A percentile compares a stretch with the other conserved stretches of the same genome.
Conservation (phyloP, 92 coral and sea anemone genomes). For the Anthopleura xanthogrammica region DNA sequence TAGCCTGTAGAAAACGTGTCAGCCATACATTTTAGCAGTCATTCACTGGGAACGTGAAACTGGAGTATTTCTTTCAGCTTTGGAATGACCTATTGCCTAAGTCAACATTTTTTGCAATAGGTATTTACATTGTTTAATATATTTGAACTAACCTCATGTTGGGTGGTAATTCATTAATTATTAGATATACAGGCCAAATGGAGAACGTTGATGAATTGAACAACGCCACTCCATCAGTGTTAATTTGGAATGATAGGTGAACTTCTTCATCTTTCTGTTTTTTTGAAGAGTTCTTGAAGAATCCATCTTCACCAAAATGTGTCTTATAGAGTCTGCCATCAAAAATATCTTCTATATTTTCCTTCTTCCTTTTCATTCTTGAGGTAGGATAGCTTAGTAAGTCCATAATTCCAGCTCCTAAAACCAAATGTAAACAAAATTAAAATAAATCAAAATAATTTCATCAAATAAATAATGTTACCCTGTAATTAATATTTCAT, state of each 20-base stretch:
- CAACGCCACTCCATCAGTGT: conserved; percentile 53
- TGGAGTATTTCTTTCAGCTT: too few relatives aligned
- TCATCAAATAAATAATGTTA: background rate
- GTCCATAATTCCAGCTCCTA: conserved; percentile 41
- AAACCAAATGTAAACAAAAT: background rate
- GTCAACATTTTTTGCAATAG: too few relatives aligned
- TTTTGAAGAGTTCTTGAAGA: conserved; percentile 11
- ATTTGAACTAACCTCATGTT: conserved; percentile 41
- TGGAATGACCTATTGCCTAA: too few relatives aligned
- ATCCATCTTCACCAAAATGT: conserved; percentile 46
- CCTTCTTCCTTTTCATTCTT: conserved; percentile 25
- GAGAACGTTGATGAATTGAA: conserved; percentile 49
- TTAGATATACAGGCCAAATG: conserved; percentile 55
- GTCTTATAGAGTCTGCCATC: conserved; percentile 56
- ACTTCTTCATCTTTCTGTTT: conserved; percentile 22
- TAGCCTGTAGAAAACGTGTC: background rate
- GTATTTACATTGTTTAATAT: background rate
- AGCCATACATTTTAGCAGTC: too few relatives aligned
- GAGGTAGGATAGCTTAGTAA: conserved; percentile 26
- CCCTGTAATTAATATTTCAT: background rate
- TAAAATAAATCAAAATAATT: background rate
- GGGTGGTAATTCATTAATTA: conserved; percentile 55
- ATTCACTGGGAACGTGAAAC: too few relatives aligned
- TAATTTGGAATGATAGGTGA: conserved; percentile 56
- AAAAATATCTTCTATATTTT: conserved; percentile 48